A percentile compares a stretch with the other conserved stretches of the same genome.
These are phyloP conservation scores for Zelostemma sp. DNA, from an alignment of 1,140 invertebrate genomes.

Conservation along the genomic window DNA sequence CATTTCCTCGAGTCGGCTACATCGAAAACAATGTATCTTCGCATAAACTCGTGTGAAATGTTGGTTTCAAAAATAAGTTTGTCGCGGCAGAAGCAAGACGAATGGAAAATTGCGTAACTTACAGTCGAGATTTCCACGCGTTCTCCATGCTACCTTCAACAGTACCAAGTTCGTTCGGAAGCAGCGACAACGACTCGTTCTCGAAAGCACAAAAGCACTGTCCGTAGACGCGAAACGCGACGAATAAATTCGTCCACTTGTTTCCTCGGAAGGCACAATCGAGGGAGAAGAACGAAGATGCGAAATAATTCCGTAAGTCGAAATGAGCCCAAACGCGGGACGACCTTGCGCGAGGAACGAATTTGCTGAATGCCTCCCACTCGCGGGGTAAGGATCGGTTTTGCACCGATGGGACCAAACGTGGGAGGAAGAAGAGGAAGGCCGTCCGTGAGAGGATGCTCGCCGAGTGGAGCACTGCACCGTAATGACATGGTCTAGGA, in stretches of 20 bases:
- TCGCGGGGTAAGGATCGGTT: constrained; percentile 45
- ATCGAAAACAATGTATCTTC: no score
- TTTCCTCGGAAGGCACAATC: neutral
- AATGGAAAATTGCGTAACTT: constrained; percentile 25
- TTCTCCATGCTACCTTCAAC: constrained; percentile 32
- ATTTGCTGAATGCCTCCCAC: constrained; percentile 31
- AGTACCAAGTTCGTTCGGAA: constrained; percentile 7
- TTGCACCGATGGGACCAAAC: constrained; percentile 34
- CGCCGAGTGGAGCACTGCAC: constrained; percentile 66
- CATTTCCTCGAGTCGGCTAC: no score
- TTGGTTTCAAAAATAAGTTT: no score
- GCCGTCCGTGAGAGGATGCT: constrained; percentile 58
- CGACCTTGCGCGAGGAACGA: constrained; percentile 35
- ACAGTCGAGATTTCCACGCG: constrained; percentile 35
- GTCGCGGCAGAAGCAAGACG: no score
- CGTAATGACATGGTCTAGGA: constrained; percentile 71
- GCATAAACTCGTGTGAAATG: no score
- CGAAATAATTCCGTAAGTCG: constrained; percentile 19
- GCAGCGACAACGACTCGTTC: neutral
- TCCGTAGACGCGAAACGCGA: neutral
- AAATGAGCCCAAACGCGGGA: constrained; percentile 24
- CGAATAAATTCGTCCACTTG: constrained; percentile 7
- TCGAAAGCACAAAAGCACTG: constrained; percentile 7
- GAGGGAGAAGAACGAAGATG: no score
- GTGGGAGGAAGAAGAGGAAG: constrained; percentile 50